Conservation (phyloP, 2,888 invertebrate species). For the Tanytarsus gracilentus region DNA sequence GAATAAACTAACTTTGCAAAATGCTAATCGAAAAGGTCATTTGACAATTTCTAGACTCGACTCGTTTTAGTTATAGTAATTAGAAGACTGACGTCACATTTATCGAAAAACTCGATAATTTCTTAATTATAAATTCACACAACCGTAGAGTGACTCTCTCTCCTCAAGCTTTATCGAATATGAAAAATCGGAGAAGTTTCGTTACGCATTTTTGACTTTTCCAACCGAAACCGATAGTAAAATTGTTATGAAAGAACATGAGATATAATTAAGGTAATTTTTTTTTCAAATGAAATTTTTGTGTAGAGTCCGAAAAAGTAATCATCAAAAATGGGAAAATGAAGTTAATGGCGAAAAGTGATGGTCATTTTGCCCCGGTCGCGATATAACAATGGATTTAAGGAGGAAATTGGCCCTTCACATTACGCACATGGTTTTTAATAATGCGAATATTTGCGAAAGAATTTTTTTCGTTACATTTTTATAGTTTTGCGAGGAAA, state of each 20-base stretch:
- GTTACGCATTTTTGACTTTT: slow-evolving; percentile 23
- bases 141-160: slow-evolving; percentile 12
- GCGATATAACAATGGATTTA: too few relatives aligned
- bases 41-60: too few relatives aligned
- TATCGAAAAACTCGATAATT: background rate
- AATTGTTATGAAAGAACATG: slow-evolving; percentile 17
- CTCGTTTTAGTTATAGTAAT: too few relatives aligned
- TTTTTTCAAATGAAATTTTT: background rate
- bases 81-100: background rate
- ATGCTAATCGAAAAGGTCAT: too few relatives aligned
- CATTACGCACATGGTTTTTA: too few relatives aligned
- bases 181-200: slow-evolving; percentile 16
- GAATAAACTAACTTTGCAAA: too few relatives aligned
- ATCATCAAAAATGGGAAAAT: slow-evolving; percentile 21
- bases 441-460: too few relatives aligned
- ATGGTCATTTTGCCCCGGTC: slow-evolving; percentile 2
- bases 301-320: background rate
- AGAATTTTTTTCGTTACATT: too few relatives aligned
- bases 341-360: slow-evolving; percentile 14
- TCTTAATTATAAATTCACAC: slow-evolving; percentile 7
- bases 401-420: too few relatives aligned
- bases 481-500: too few relatives aligned
- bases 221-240: slow-evolving; percentile 5
- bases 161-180: slow-evolving; percentile 9
- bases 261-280: slow-evolving; percentile 16